phyloP scores from a whole-genome alignment of 2,113 vertebrate genomes.

The Gobio gobio region DNA sequence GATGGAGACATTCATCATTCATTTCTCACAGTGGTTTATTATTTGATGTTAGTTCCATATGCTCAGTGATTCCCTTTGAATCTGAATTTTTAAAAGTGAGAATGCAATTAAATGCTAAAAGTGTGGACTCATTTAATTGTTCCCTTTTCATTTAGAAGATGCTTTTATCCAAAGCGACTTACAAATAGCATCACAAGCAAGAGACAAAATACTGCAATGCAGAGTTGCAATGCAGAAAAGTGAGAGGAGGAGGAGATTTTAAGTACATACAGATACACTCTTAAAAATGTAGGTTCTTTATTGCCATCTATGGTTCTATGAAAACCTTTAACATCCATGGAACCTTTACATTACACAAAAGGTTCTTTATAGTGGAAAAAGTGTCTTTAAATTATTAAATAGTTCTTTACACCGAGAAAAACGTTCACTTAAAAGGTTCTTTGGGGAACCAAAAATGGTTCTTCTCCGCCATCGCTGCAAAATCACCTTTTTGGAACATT shows the following conservation, averaged over 20 bases:
- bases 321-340: neutral
- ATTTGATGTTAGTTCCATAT: neutral
- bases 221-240: neutral
- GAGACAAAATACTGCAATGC: neutral
- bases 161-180: neutral
- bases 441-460: neutral
- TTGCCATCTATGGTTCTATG: neutral
- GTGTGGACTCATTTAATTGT: neutral
- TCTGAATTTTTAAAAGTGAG: neutral
- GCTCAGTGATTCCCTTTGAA: neutral
- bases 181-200: neutral
- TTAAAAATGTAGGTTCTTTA: neutral
- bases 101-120: neutral
- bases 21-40: neutral
- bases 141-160: neutral
- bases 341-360: neutral
- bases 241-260: neutral
- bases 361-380: neutral
- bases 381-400: neutral
- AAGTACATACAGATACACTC: neutral
- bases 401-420: neutral
- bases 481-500: neutral
- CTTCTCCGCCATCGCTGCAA: neutral
- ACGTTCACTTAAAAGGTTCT: neutral
- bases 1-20: conserved; percentile 53